Base-by-base conservation (phyloP, 2,797 vertebrate species). In the Tachyglossus aculeatus region DNA sequence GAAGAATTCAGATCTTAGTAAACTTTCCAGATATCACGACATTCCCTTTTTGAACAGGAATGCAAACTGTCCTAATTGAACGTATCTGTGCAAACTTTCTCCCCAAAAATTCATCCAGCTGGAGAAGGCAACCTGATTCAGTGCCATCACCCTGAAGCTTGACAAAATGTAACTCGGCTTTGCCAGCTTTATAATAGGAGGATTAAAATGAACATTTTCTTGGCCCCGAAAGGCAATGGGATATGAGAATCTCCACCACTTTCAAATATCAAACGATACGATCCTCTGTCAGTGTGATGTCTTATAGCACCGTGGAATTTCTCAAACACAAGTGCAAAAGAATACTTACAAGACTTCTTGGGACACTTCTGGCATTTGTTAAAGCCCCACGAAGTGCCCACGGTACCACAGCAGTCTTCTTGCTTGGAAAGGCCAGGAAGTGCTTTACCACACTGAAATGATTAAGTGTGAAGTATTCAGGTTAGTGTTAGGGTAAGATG, bases 381-480 rank as follows among this genome's bases (percentile, higher is more conserved):
- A 90, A 98, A 98, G 52, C 98, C 98, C 98, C 98, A 99, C 82
- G 98, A 99, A 25, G 97, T 98, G 55, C 98, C 98, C 61, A 98
- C 92, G 0, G 93, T 96, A 59, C 94, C 95, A 89, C 98, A 99
- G 92, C 98, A 99, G 86, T 97, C 96, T 69, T 99, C 98, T 93
- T 97, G 96, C 86, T 99, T 99, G n/a, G 94, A 97, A 75, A 99
- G 96, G 36, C 96, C 97, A 6, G 97, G 98, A 45, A 99, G 94
- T 22, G 94, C 93, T 91, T 99, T 99, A 66, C 97, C 97, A 93
- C 98, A 99, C 98, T 99, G 83, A 50, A 90, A 92, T 3, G 90
- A 78, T 53, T 29, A 91, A 79, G 74, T 78, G 77, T 64, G 83
- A 69, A 84, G 88, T 6, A 71, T 0, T 53, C 21, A 8, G 60